Percentiles rank a stretch among this genome's conserved stretches.
Conservation (phyloP, 2,113 vertebrate genomes). For the Crotophaga sulcirostris region DNA sequence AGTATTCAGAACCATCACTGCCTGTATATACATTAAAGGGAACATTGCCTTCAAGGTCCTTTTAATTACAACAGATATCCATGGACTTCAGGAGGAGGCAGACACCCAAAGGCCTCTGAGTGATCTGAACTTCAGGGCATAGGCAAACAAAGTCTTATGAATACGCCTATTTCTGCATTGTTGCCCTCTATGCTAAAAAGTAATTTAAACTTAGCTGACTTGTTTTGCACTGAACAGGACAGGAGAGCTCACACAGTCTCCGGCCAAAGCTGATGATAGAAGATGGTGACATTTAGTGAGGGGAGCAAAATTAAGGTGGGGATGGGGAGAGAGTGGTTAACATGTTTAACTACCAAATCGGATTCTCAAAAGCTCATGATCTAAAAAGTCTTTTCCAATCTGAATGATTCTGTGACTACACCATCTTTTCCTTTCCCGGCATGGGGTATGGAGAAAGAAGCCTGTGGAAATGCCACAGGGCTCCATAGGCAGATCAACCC, state of each 20-base stretch:
- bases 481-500: neutral
- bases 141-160: neutral
- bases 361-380: neutral
- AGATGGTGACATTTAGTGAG: neutral
- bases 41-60: neutral
- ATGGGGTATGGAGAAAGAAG: fast-evolving
- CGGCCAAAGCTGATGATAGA: neutral
- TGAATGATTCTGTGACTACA: neutral
- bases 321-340: neutral
- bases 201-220: slow-evolving; percentile 29
- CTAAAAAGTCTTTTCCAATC: neutral
- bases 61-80: neutral
- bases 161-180: neutral
- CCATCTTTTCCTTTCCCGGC: neutral
- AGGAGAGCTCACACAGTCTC: neutral
- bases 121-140: neutral
- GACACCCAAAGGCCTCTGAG: neutral
- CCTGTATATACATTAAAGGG: fast-evolving
- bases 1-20: neutral
- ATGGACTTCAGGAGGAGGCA: neutral
- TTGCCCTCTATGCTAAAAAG: slow-evolving; percentile 1
- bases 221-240: neutral
- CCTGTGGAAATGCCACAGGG: neutral
- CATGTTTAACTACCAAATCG: neutral
- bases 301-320: neutral